A percentile compares a stretch with the other conserved stretches of the same genome.
Conservation (phyloP, 2,888 invertebrate species). For the Chironomus tentans region DNA sequence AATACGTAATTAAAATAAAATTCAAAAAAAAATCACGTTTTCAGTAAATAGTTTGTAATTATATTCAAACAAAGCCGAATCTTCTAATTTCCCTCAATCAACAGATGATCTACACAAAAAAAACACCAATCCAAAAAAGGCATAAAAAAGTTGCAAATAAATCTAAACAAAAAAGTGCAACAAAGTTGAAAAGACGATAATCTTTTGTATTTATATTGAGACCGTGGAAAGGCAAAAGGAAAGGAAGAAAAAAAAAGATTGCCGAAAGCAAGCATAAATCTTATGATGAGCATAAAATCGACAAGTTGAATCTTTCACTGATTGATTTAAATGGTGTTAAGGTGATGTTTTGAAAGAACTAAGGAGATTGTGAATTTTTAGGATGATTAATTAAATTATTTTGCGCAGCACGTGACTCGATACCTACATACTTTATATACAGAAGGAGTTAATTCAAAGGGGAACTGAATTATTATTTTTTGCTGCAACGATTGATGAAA, state of each 20-base stretch:
- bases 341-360: neutral
- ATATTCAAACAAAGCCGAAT: too few relatives aligned
- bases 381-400: neutral
- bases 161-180: neutral
- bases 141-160: too few relatives aligned
- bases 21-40: too few relatives aligned
- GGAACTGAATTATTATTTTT: neutral
- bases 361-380: neutral
- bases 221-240: too few relatives aligned
- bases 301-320: neutral
- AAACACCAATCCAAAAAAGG: too few relatives aligned
- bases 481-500: neutral
- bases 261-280: constrained; percentile 2
- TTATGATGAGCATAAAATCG: neutral
- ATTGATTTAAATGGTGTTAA: constrained; percentile 6
- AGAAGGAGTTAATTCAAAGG: neutral
- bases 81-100: too few relatives aligned
- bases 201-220: neutral
- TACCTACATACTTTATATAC: neutral
- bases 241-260: neutral
- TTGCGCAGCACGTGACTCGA: neutral
- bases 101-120: too few relatives aligned
- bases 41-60: too few relatives aligned
- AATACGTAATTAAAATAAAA: too few relatives aligned
- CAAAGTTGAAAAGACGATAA: neutral